A percentile compares a stretch with the other conserved stretches of the same genome.
phyloP scores from a whole-genome alignment of 1,140 invertebrate species.

The Conopomorpha cramerella region DNA sequence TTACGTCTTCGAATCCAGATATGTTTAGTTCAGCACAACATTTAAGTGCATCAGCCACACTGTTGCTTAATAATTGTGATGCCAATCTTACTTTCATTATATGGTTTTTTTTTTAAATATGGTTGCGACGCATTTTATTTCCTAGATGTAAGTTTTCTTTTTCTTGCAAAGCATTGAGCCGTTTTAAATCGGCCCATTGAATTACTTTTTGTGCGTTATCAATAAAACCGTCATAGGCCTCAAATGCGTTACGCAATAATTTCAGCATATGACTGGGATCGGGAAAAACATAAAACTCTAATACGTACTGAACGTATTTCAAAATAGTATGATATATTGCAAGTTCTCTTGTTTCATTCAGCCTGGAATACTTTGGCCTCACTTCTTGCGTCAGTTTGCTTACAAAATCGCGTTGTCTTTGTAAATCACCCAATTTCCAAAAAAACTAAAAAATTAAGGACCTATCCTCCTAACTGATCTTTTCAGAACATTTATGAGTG shows the following conservation, averaged over 20 bases:
- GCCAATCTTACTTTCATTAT: conserved; percentile 12
- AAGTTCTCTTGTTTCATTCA: too few relatives aligned
- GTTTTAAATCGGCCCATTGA: conserved; percentile 1
- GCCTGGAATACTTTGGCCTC: too few relatives aligned
- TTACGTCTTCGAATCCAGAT: conserved; percentile 8
- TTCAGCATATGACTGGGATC: neutral
- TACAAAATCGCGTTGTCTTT: too few relatives aligned
- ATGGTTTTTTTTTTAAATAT: conserved; percentile 6
- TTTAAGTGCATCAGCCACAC: conserved; percentile 12
- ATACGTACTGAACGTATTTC: too few relatives aligned
- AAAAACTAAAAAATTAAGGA: too few relatives aligned
- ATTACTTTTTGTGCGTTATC: neutral
- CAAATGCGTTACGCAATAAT: neutral
- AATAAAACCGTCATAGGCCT: conserved; percentile 2
- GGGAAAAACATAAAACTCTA: conserved; percentile 1
- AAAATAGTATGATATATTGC: too few relatives aligned
- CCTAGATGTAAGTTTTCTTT: conserved; percentile 2
- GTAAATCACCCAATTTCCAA: too few relatives aligned
- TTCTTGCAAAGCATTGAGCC: conserved; percentile 4
- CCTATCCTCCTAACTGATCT: too few relatives aligned
- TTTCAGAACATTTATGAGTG: too few relatives aligned
- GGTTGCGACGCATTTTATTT: conserved; percentile 5
- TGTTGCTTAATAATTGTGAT: conserved; percentile 13
- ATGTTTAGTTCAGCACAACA: conserved; percentile 6
- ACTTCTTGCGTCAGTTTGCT: too few relatives aligned